Conservation (phyloP, 2,888 invertebrate genomes). For the Archips xylosteana region DNA sequence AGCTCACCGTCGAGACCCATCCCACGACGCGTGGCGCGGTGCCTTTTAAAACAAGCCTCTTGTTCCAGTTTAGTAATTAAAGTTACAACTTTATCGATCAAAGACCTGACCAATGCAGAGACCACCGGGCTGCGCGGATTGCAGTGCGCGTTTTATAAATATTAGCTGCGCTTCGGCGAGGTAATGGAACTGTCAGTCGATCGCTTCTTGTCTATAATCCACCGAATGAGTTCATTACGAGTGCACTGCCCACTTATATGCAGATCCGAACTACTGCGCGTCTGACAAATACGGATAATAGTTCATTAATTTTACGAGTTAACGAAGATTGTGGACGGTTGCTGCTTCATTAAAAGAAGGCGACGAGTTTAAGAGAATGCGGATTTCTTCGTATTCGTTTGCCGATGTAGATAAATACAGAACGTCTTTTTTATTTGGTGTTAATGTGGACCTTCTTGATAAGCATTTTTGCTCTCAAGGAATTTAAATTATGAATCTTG, state of each 20-base stretch:
- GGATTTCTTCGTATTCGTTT: constrained; percentile 39
- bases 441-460: neutral
- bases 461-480: neutral
- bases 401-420: constrained; percentile 13
- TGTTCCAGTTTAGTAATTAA: constrained; percentile 82
- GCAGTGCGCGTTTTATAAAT: constrained; percentile 62
- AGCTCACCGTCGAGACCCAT: constrained; percentile 51
- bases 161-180: constrained; percentile 65
- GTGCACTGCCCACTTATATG: constrained; percentile 64
- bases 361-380: constrained; percentile 40
- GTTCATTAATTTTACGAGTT: constrained; percentile 57
- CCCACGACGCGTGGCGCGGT: constrained; percentile 72
- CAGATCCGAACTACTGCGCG: constrained; percentile 54
- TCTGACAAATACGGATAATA: constrained; percentile 58
- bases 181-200: constrained; percentile 80
- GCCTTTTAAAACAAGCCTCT: constrained; percentile 65
- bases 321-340: constrained; percentile 51
- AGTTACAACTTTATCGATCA: constrained; percentile 83
- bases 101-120: constrained; percentile 70
- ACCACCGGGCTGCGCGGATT: constrained; percentile 74
- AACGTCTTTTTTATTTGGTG: constrained; percentile 10
- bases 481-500: neutral
- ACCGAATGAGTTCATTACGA: constrained; percentile 77
- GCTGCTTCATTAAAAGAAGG: constrained; percentile 42
- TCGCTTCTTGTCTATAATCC: constrained; percentile 74